phyloP scores from a whole-genome alignment of 2,888 invertebrate genomes.

The Petrolisthes cinctipes region DNA sequence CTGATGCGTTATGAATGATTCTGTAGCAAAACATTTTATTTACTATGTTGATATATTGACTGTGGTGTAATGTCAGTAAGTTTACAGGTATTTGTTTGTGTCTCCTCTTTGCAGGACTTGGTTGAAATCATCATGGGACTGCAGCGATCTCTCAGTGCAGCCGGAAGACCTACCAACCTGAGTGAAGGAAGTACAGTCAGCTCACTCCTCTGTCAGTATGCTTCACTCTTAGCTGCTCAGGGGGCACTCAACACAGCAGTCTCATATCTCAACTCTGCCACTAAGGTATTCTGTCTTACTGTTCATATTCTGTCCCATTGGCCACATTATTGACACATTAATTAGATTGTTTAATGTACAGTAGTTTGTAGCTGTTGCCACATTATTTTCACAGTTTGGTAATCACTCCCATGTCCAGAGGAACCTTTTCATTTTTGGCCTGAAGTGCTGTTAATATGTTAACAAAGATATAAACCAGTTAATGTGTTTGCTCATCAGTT shows the following conservation, averaged over 20 bases:
- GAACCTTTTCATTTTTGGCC: no score
- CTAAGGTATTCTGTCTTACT: slow-evolving; percentile 29
- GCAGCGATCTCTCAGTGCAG: slow-evolving; percentile 50
- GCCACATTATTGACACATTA: neutral
- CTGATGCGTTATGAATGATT: no score
- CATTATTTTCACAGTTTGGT: slow-evolving; percentile 6
- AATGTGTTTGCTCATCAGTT: no score
- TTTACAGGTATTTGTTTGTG: neutral
- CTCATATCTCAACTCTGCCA: slow-evolving; percentile 59
- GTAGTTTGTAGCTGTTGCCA: neutral
- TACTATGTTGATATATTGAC: no score
- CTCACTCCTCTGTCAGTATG: slow-evolving; percentile 60
- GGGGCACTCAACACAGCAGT: slow-evolving; percentile 65
- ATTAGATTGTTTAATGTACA: neutral
- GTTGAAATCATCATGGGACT: slow-evolving; percentile 64
- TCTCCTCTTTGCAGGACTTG: slow-evolving; percentile 50
- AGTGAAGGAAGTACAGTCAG: slow-evolving; percentile 54
- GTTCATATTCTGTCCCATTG: neutral
- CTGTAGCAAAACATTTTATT: no score
- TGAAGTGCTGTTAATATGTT: no score
- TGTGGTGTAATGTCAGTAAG: no score
- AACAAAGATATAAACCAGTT: no score
- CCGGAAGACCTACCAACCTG: slow-evolving; percentile 37
- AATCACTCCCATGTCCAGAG: no score
- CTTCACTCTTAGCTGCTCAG: slow-evolving; percentile 64